Evolutionary conservation across 2,797 vertebrate genomes (phyloP), one percentile per base, ranked within the genome.

Genomic region (Enteromius unitaeniatus): DNA sequence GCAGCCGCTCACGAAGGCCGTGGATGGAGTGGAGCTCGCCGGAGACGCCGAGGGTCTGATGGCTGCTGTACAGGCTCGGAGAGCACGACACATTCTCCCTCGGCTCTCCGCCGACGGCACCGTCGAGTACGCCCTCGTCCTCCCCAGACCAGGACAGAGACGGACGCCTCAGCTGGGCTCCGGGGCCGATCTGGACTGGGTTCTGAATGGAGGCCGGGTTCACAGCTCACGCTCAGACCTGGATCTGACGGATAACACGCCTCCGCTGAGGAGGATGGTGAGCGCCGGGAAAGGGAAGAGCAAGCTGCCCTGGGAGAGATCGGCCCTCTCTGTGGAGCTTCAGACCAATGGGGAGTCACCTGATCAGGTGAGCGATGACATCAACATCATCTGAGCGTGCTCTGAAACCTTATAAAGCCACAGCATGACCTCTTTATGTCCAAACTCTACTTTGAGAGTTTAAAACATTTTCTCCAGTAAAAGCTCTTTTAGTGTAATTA

Each of bases 251-350:
- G 92, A 90, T 1, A 93, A 90, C 0, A 86, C 91, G 5, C 5
- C 84, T 0, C 90, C 93, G 0, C 90, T 93, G 17, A 92, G 96
- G 40, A 95, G 96, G 81, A 96, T 97, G 5, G 91, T 96, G 85
- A 99, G 97, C 0, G 97, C 97, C 0, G 96, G 96, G 0, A 98
- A 96, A 90, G 96, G 96, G 4, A 99, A 96, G 87, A 96, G 93
- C 93, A 98, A 97, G 85, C 94, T 99, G 77, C 98, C 97, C 0
- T 99, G 98, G 98, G 97, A 98, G 88, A 95, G 87, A 19, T 91
- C 94, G 0, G 91, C 49, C 19, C 87, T 92, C 40, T 82, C 91
- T 28, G 60, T 15, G 60, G 60, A 62, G 60, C 60, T 28, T 7
- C 60, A 62, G 42, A 86, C 90, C 1, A 89, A 86, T 13, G 67